Evolutionary conservation across 2,113 vertebrate species (phyloP), one percentile per base, ranked within the genome.

Genomic region (Daphoenositta chrysoptera): DNA sequence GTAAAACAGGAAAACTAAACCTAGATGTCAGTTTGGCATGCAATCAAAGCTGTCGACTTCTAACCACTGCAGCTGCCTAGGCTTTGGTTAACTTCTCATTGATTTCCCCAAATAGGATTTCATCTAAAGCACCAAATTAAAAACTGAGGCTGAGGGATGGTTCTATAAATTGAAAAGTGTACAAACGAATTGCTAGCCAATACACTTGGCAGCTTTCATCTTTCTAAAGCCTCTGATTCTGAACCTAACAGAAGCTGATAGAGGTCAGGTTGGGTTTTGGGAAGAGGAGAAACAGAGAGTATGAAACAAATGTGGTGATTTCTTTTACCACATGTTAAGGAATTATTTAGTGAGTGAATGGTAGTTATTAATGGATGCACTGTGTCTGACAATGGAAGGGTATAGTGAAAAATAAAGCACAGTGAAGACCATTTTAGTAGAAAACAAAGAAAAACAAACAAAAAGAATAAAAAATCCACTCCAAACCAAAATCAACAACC

Each of bases 81-180:
- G 86, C 81, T 96, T 94, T 95, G 89, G 94, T 97, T 97, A 97
- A 93, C 91, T 87, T 96, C 72, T 95, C 88, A 92, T 85, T 96
- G 91, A 97, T 97, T 96, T 94, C 89, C 86, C 80, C 90, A 95
- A 96, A 94, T 16, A 96, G 60, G n/a, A 92, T 97, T 97, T 96
- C 79, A 92, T 93, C 88, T 91, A 91, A 95, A 95, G 82, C 44
- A 89, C 40, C 69, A 96, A 96, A 97, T 97, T 97, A 97, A 98
- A 96, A 97, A 89, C 76, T 78, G 80, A 96, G 88, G 87, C 73
- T 87, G 53, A 93, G 77, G 84, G 76, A 78, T 2, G 5, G 82
- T 85, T 94, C 83, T 96, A 77, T 83, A 93, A 95, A 96, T 92
- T 97, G 97, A 97, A 93, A 97, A 95, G 82, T 48, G 68, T 91